Conservation (phyloP, 2,113 vertebrate species). For the Lota lota region DNA sequence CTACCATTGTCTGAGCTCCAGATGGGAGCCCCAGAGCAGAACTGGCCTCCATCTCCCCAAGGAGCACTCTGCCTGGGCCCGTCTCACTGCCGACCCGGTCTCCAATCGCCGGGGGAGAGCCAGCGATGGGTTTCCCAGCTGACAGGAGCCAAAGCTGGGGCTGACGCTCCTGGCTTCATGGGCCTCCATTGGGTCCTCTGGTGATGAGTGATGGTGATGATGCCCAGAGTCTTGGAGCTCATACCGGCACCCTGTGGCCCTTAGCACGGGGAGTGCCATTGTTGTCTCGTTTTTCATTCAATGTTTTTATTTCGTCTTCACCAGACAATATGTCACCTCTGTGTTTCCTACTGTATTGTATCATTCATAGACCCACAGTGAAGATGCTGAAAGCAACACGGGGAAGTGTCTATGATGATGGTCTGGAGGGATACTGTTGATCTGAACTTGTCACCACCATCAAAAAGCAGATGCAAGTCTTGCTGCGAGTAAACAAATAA, state of each 20-base stretch:
- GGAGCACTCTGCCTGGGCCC: slow-evolving; percentile 42
- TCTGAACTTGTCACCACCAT: not conserved
- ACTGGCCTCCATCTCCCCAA: slow-evolving; percentile 61
- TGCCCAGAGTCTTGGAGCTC: slow-evolving; percentile 20
- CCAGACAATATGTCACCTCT: not conserved
- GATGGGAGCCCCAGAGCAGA: slow-evolving; percentile 54
- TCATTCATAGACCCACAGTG: not conserved
- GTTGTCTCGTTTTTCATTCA: slow-evolving; percentile 30
- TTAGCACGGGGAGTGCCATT: not conserved
- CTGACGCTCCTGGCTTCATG: slow-evolving; percentile 28
- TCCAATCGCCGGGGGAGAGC: slow-evolving; percentile 39
- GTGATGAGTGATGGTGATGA: slow-evolving; percentile 37
- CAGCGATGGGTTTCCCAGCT: slow-evolving; percentile 65
- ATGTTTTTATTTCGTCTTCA: slow-evolving; percentile 22
- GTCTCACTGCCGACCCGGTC: slow-evolving; percentile 39
- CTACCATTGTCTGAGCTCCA: slow-evolving; percentile 56
- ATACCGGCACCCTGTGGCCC: slow-evolving; percentile 27
- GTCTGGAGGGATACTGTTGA: not conserved
- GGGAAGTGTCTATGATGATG: not conserved
- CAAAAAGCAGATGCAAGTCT: not conserved
- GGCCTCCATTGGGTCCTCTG: slow-evolving; percentile 28
- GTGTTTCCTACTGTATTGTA: not conserved
- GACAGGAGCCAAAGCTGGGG: slow-evolving; percentile 37
- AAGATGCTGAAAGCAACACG: not conserved
- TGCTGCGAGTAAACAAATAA: not conserved